Conservation (phyloP, 1,140 invertebrate genomes). For the Nylanderia fulva region DNA sequence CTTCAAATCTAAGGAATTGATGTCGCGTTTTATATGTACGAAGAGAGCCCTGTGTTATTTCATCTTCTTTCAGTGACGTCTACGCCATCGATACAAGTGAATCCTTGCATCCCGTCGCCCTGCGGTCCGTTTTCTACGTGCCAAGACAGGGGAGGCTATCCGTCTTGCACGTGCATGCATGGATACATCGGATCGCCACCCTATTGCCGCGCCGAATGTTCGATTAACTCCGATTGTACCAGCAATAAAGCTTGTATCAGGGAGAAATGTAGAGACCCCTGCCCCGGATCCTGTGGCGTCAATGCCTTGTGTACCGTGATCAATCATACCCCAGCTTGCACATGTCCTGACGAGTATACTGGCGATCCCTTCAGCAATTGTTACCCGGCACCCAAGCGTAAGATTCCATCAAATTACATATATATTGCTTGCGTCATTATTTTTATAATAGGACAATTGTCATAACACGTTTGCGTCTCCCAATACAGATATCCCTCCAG, state of each 20-base stretch:
- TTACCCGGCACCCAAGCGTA: slow-evolving; percentile 81
- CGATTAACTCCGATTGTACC: slow-evolving; percentile 91
- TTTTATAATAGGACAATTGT: not conserved
- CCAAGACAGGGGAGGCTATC: slow-evolving; percentile 84
- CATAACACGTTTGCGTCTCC: slow-evolving; percentile 8
- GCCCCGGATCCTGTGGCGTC: slow-evolving; percentile 90
- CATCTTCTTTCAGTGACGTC: slow-evolving; percentile 48
- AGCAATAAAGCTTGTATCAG: slow-evolving; percentile 90
- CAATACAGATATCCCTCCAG: slow-evolving; percentile 67
- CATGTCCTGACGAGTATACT: slow-evolving; percentile 86
- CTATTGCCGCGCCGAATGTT: slow-evolving; percentile 91
- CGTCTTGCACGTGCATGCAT: slow-evolving; percentile 87
- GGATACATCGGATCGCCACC: slow-evolving; percentile 89
- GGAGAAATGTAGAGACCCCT: slow-evolving; percentile 91
- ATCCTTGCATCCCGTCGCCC: slow-evolving; percentile 86
- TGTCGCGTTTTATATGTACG: not conserved
- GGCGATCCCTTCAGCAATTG: slow-evolving; percentile 88
- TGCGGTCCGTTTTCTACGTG: slow-evolving; percentile 88
- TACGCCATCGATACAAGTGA: slow-evolving; percentile 55
- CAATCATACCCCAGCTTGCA: slow-evolving; percentile 87
- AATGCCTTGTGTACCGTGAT: slow-evolving; percentile 87
- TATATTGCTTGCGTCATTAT: not conserved
- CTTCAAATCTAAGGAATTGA: slow-evolving; percentile 28
- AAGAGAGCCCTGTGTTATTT: not conserved
- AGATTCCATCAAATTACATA: slow-evolving; percentile 37